These are phyloP conservation scores for Drosophila orosa DNA, from an alignment of 1,140 invertebrate species.

Conservation along the genomic window DNA sequence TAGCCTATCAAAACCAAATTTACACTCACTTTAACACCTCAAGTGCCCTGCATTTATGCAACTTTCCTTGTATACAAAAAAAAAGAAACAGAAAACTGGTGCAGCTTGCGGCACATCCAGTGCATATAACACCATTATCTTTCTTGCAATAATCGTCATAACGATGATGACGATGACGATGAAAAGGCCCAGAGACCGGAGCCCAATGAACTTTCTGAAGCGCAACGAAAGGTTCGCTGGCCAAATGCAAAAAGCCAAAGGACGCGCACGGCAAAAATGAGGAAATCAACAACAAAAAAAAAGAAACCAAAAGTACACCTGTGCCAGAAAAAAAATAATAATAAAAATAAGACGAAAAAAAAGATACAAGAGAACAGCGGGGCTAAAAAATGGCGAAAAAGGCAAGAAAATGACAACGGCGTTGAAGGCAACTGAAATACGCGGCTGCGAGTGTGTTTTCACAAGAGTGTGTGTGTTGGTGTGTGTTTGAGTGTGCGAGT, in stretches of 20 bases:
- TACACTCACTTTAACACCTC: constrained; percentile 62
- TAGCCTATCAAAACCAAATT: constrained; percentile 38
- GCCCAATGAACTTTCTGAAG: constrained; percentile 80
- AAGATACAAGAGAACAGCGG: constrained; percentile 42
- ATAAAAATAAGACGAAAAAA: constrained; percentile 44
- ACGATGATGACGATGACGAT: constrained; percentile 2
- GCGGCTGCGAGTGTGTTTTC: constrained; percentile 42
- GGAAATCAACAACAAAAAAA: constrained; percentile 14
- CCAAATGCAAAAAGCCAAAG: constrained; percentile 66
- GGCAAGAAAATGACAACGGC: constrained; percentile 77
- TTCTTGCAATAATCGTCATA: constrained; percentile 11
- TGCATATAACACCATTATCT: constrained; percentile 34
- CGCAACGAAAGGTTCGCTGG: constrained; percentile 75
- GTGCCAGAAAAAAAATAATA: constrained; percentile 70
- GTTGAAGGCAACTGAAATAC: constrained; percentile 63
- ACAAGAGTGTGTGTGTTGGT: constrained; percentile 22
- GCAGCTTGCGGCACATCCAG: constrained; percentile 44
- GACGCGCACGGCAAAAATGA: constrained; percentile 55
- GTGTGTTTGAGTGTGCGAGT: constrained; percentile 44
- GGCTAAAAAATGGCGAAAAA: constrained; percentile 72
- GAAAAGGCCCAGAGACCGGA: constrained; percentile 31
- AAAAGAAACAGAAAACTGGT: constrained; percentile 35
- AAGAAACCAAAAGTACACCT: constrained; percentile 74
- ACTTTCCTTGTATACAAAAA: not conserved
- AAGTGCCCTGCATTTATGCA: constrained; percentile 22